phyloP scores from a whole-genome alignment of 2,113 vertebrate species.

The Neogale vison region DNA sequence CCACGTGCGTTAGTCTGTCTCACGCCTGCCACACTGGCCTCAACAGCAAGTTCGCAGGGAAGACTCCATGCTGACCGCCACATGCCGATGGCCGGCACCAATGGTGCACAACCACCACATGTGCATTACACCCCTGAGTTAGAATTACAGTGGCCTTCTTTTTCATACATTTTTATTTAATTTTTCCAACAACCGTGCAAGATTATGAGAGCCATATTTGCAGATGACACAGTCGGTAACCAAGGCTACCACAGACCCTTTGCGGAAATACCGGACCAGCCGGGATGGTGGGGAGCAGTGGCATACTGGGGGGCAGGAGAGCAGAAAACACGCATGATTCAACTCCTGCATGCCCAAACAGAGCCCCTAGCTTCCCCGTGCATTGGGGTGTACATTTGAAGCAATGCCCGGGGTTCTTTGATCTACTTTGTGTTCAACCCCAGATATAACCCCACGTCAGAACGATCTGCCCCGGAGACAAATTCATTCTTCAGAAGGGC shows the following conservation, averaged over 20 bases:
- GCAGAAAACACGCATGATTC: not conserved
- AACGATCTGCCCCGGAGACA: not conserved
- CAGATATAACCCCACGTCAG: rapidly evolving
- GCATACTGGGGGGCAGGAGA: not conserved
- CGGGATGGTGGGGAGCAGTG: too few species aligned
- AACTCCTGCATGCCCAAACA: rapidly evolving
- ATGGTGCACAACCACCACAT: not conserved
- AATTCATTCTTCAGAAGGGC: not conserved
- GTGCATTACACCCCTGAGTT: rapidly evolving
- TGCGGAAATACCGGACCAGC: not conserved
- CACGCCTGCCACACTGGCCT: rapidly evolving
- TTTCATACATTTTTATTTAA: not conserved
- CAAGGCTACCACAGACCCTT: not conserved
- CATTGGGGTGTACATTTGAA: not conserved
- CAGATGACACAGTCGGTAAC: not conserved
- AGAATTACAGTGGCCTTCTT: not conserved
- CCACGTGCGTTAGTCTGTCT: rapidly evolving
- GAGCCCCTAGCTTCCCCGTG: not conserved
- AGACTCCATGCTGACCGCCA: too few species aligned
- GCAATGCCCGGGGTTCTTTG: not conserved
- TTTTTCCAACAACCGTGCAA: not conserved
- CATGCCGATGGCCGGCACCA: not conserved
- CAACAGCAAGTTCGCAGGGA: not conserved
- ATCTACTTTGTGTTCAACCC: not conserved
- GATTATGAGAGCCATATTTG: not conserved